Evolutionary conservation across 2,797 vertebrate species (phyloP), one percentile per base, ranked within the genome.

Genomic region (Hipposideros larvatus): DNA sequence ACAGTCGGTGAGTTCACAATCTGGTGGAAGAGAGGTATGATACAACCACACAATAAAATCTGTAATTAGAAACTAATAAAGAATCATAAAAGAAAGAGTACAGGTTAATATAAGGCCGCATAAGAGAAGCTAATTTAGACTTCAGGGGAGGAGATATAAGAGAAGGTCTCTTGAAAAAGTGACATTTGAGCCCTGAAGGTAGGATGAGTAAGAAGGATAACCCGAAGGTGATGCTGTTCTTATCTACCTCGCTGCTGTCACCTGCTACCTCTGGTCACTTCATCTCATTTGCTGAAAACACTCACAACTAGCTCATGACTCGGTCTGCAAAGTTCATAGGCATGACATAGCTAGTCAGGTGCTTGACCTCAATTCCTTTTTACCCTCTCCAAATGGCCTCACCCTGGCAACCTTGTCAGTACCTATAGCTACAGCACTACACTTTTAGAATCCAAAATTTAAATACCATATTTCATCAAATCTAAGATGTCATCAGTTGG

Each of bases 401-500:
- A 71, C 15, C 18, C 77, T 84, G n/a, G 18, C 84, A 95, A 94
- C 3, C 31, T 51, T 80, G 15, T 84, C 73, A 65, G 24, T 51
- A 91, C 37, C 18, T 79, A 0, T 55, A 92, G 74, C 66, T 94
- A 77, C 48, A 51, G 48, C 14, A 51, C 48, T 86, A 94, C 41
- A 46, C 10, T 71, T 71, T 75, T 48, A 41, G 28, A 82, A 93
- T 71, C 46, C 79, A 75, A 84, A 91, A 75, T 88, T 96, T 68
- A 94, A 88, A 96, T 88, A 75, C 7, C 24, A 4, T 34, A 71
- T 77, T 84, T 96, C 71, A 95, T 61, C 31, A 75, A 80, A 80
- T 71, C 68, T 95, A 84, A 80, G 74, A 87, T 91, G 57, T 24
- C 51, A 74, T 51, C 68, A 70, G 74, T 4, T 85, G 61, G 41